Conservation (phyloP, 2,888 invertebrate species). For the Apotomis betuletana region DNA sequence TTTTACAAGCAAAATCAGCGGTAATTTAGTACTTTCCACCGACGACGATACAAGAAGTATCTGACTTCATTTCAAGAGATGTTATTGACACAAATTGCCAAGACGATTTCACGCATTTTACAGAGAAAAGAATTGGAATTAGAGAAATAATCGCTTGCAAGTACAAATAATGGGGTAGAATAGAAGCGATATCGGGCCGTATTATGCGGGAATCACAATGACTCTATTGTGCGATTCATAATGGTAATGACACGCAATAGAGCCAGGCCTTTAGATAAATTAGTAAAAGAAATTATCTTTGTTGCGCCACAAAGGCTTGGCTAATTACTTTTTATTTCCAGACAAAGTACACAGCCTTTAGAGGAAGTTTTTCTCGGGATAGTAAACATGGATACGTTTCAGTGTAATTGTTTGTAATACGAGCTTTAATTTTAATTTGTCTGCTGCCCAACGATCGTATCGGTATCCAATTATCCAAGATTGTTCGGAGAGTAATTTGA, state of each 20-base stretch:
- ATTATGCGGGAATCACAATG: conserved; percentile 47
- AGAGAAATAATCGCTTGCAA: too few relatives aligned
- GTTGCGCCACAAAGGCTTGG: conserved; percentile 24
- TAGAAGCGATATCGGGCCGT: conserved; percentile 36
- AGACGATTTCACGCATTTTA: too few relatives aligned
- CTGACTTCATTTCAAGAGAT: too few relatives aligned
- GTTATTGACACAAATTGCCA: too few relatives aligned
- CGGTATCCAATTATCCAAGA: conserved; percentile 31
- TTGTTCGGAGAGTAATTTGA: conserved; percentile 1
- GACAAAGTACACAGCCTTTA: conserved; percentile 23
- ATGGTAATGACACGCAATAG: conserved; percentile 40
- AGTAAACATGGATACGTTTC: conserved; percentile 29
- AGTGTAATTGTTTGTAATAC: conserved; percentile 21
- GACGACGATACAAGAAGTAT: too few relatives aligned
- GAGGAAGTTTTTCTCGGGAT: conserved; percentile 12
- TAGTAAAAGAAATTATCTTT: conserved; percentile 41
- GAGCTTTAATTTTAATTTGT: conserved; percentile 26
- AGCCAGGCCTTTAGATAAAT: conserved; percentile 37
- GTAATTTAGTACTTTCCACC: too few relatives aligned
- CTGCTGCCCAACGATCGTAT: conserved; percentile 25
- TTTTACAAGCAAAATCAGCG: too few relatives aligned
- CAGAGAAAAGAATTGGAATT: too few relatives aligned
- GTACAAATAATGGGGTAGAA: too few relatives aligned
- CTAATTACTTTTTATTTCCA: conserved; percentile 36
- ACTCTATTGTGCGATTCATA: conserved; percentile 39